Base-by-base conservation (phyloP, 2,888 invertebrate genomes). In the Drosophila greeni region DNA sequence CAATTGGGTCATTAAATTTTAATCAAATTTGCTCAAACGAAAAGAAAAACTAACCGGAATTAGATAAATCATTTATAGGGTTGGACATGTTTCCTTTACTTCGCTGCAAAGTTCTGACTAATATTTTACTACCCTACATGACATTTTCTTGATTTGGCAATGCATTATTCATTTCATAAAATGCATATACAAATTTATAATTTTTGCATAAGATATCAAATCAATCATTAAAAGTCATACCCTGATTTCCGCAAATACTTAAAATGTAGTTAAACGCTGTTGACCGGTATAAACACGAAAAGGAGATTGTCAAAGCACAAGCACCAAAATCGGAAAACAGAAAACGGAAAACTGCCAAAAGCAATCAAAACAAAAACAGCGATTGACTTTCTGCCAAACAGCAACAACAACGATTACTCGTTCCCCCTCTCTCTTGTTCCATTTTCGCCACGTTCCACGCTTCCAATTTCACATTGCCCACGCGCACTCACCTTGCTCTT, bases 401-500 rank as follows among this genome's bases (percentile, higher is more conserved):
- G 11, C 37, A 37, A 24, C 55, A 59, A 43, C 34, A 61, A 40
- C 37, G 14, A 12, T 18, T 33, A 29, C n/a, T 59, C 37, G 31
- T 14, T 31, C 5, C 31, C 12, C 20, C 20, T 23, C 12, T 26
- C 54, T 53, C 67, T 66, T 56, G 26, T 54, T 40, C 24, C 23
- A 18, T 12, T 20, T 8, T 14, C 33, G 16, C 55, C 55, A 29
- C 55, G 23, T 54, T 72, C n/a, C 64, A 20, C 5, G 14, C 8
- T 18, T 14, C 12, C 7, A 12, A 20, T 45, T 29, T 18, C 16
- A 45, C 18, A 29, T 42, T 40, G 23, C 23, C 23, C 23, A 49
- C 24, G 39, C 23, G n/a, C 43, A 66, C 82, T 82, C 73, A 89
- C 89, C 86, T 89, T 89, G 72, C 84, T 86, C 74, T 89, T 89